phyloP scores from a whole-genome alignment of 2,797 vertebrate genomes.

The Pterois miles region DNA sequence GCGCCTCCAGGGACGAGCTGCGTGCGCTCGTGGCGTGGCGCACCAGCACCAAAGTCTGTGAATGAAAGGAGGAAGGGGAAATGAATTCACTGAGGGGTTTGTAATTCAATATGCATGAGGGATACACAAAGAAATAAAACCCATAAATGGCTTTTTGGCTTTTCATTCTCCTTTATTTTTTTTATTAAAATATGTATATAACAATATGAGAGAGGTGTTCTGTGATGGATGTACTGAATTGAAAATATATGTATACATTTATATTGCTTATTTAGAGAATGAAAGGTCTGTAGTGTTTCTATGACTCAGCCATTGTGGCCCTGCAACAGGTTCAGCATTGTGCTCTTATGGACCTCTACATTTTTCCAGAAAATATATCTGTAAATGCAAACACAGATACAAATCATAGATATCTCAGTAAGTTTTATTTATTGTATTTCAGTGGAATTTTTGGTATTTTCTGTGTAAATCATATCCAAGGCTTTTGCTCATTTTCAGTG shows the following conservation, averaged over 20 bases:
- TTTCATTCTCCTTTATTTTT: constrained; percentile 1
- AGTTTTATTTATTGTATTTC: background rate
- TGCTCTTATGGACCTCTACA: background rate
- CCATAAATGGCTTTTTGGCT: background rate
- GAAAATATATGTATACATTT: background rate
- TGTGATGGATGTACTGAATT: background rate
- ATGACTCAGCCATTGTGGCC: background rate
- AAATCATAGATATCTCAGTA: no score
- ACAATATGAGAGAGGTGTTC: background rate
- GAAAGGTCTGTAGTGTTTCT: background rate
- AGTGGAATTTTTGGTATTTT: background rate
- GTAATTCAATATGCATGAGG: constrained; percentile 46
- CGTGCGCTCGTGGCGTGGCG: constrained; percentile 85
- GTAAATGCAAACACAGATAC: background rate
- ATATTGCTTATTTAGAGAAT: background rate
- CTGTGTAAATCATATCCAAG: background rate
- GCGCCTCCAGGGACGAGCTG: constrained; percentile 86
- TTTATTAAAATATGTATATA: background rate
- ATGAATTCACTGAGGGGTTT: constrained; percentile 50
- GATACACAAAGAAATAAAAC: constrained; percentile 9
- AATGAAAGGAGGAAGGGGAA: constrained; percentile 48
- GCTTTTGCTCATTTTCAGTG: constrained; percentile 5
- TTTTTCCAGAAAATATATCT: background rate
- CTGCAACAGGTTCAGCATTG: background rate
- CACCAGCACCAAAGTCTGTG: constrained; percentile 90